Base-by-base conservation (phyloP, 2,888 invertebrate genomes). In the Spodoptera littoralis region DNA sequence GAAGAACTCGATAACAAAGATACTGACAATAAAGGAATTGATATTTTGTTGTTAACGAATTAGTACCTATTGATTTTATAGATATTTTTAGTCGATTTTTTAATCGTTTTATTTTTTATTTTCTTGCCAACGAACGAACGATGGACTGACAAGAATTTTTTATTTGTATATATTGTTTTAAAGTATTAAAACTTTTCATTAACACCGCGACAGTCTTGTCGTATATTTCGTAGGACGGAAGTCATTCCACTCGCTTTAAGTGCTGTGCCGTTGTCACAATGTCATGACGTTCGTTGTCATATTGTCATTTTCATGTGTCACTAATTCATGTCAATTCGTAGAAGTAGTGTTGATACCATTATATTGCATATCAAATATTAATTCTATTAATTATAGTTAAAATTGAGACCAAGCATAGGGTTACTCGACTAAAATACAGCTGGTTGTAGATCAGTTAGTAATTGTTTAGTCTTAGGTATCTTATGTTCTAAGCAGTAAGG, bases 241-340 rank as follows among this genome's bases (percentile, higher is more conserved):
- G 73, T 88, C 90, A 91, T 92, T 92, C 92, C 90, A 90, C 65
- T 89, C 77, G 90, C 88, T 90, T 88, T 87, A 87, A 84, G 83
- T 82, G 83, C 81, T 78, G 70, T 69, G 67, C 63, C 73, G 79
- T 80, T 87, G 84, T 77, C 80, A 82, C 85, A 87, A 84, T 88
- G 86, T 86, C 85, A 83, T 83, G 81, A 76, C 63, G 22, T 58
- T 36, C 47, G 18, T 50, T 53, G 48, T 65, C 55, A 56, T 55
- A 48, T 58, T 48, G 51, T 73, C 65, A 73, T 65, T 66, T 41
- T 30, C 56, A 54, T 42, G 13, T 65, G 13, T 65, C 65, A 63
- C 59, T 61, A 43, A 57, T 59, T 75, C 51, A 49, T 76, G 80
- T 79, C 82, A 82, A 80, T 80, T 82, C 61, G 71, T 81, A 81